Evolutionary conservation across 2,797 vertebrate species (phyloP).

Genomic region (Neosalanx taihuensis): DNA sequence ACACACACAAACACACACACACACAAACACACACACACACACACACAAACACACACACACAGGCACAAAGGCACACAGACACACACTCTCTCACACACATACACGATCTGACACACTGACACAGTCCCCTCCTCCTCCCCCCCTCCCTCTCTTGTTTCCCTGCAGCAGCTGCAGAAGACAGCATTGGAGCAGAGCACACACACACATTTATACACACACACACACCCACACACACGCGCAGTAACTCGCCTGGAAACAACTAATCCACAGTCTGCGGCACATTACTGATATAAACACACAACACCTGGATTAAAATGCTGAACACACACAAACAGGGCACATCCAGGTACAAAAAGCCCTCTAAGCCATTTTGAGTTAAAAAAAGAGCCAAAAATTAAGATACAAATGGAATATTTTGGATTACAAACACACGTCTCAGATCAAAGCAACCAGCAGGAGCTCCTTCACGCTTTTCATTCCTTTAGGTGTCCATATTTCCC

Average conservation of each 20-base stretch:
- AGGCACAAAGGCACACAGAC: conserved; percentile 6
- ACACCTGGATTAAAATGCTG: background rate
- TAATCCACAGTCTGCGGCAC: conserved; percentile 2
- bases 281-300: conserved; percentile 1
- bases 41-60: conserved; percentile 6
- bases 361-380: background rate
- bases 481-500: background rate
- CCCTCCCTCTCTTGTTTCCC: conserved; percentile 7
- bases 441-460: background rate
- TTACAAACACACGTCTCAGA: background rate
- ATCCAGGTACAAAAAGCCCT: background rate
- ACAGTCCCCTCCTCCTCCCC: conserved; percentile 23
- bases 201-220: background rate
- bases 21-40: background rate
- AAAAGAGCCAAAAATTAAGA: background rate
- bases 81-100: background rate
- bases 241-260: conserved; percentile 1
- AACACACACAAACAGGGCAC: background rate
- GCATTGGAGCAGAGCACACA: conserved; percentile 11
- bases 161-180: conserved; percentile 21
- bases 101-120: conserved; percentile 36
- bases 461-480: background rate
- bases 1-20: conserved; percentile 5
- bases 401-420: background rate
- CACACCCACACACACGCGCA: conserved; percentile 14